Evolutionary conservation across 2,888 invertebrate genomes (phyloP), one percentile per base, ranked within the genome.

Genomic region (Luperina testacea): DNA sequence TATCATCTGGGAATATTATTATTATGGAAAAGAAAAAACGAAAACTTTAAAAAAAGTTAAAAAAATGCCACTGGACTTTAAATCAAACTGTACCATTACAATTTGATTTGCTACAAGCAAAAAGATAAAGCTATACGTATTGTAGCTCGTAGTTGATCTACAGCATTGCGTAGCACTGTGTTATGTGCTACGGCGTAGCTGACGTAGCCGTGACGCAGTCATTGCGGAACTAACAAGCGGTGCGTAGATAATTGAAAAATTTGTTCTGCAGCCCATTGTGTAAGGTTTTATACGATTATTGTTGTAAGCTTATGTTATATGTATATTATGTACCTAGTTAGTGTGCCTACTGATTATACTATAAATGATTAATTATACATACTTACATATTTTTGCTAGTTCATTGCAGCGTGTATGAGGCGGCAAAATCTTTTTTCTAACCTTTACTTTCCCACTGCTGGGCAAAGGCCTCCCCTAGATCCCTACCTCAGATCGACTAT

Each of bases 111-210:
- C 38, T 38, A 38, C 8, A 51, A 24, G 20, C 6, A 20, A 74
- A 42, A 42, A 27, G 2, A 20, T 27, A 11, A 72, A 15, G n/a
- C 17, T n/a, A 24, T 15, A 8, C 42, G 42, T 42, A 8, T 9
- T 42, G 2, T 38, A 38, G 38, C 38, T 27, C 27, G 20, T 42
- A 73, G 57, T 59, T 20, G 2, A n/a, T 38, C 45, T 48, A 48
- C 38, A 17, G 45, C 32, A 75, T 38, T 61, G 38, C 38, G 48
- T 61, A 75, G 75, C 59, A 32, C 20, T 20, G n/a, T 48, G 45
- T 6, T 4, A 59, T n/a, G n/a, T 61, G 75, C 75, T 70, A 70
- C 70, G 70, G 15, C 70, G 59, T 70, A 70, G 53, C 53, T 32
- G 51, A 53, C 53, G 24, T 53, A 70, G 32, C 24, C 1, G 32